Evolutionary conservation across 2,888 invertebrate genomes (phyloP).

Genomic region (Melanostoma scalare): DNA sequence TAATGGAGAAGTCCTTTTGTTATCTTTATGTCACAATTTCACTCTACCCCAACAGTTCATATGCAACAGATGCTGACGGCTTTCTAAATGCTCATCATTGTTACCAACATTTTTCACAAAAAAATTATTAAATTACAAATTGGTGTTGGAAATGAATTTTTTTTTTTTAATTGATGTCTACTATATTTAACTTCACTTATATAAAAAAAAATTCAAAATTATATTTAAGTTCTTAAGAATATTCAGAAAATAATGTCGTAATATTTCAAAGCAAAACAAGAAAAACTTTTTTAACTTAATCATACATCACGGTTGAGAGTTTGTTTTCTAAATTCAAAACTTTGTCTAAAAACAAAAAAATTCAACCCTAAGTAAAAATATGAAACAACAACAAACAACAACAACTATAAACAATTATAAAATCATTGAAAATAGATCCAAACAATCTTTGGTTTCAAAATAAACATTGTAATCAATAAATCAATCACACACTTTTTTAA

Average conservation of each 20-base stretch:
- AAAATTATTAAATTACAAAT: no score
- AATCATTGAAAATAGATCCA: slow-evolving; percentile 74
- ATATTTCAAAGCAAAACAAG: neutral
- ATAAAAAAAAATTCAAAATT: slow-evolving; percentile 4
- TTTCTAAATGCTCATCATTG: no score
- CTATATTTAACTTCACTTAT: no score
- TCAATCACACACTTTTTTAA: slow-evolving; percentile 63
- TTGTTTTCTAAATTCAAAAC: slow-evolving; percentile 72
- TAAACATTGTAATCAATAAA: slow-evolving; percentile 49
- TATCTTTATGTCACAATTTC: no score
- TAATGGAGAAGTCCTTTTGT: no score
- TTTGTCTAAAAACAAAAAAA: slow-evolving; percentile 61
- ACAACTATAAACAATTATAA: slow-evolving; percentile 53
- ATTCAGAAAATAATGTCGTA: slow-evolving; percentile 4
- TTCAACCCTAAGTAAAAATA: slow-evolving; percentile 53
- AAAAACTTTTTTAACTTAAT: neutral
- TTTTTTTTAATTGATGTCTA: no score
- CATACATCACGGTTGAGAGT: slow-evolving; percentile 69
- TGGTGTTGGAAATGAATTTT: no score
- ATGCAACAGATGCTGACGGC: no score
- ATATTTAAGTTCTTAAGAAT: slow-evolving; percentile 25
- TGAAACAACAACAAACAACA: slow-evolving; percentile 63
- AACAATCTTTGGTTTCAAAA: slow-evolving; percentile 73
- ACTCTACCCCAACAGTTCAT: no score
- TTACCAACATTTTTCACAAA: no score